These are phyloP conservation scores for Hemaris fuciformis DNA, from an alignment of 2,888 invertebrate genomes.

Conservation along the genomic window DNA sequence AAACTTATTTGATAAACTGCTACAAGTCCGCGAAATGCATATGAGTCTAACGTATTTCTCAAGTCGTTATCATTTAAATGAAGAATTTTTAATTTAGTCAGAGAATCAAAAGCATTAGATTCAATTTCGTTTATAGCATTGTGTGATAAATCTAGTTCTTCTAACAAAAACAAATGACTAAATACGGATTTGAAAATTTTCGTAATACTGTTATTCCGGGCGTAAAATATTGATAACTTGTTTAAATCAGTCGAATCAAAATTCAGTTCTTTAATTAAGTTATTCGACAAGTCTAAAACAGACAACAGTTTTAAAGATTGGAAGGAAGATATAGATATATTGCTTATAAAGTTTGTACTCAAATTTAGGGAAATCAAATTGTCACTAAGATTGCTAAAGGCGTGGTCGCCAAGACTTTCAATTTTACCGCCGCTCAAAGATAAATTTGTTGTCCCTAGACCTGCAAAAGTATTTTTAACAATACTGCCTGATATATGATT, in stretches of 20 bases:
- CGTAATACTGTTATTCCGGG: conserved; percentile 16
- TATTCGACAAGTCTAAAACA: conserved; percentile 17
- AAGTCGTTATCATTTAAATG: conserved; percentile 20
- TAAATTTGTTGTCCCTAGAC: conserved; percentile 13
- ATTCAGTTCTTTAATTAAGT: conserved; percentile 11
- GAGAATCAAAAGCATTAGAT: conserved; percentile 17
- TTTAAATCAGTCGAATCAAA: conserved; percentile 9
- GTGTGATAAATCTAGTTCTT: conserved; percentile 15
- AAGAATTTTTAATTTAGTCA: conserved; percentile 17
- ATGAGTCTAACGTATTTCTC: conserved; percentile 9
- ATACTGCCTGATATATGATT: conserved; percentile 15
- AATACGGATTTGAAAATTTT: conserved; percentile 17
- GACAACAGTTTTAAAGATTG: conserved; percentile 3
- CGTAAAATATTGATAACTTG: conserved; percentile 11
- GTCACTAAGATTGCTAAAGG: conserved; percentile 1
- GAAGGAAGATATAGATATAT: conserved; percentile 17
- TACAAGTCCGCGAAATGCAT: conserved; percentile 19
- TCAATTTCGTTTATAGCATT: conserved; percentile 20
- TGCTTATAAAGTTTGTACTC: conserved; percentile 12
- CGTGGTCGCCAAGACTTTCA: conserved; percentile 1
- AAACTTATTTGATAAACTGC: conserved; percentile 15
- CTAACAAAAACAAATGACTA: conserved; percentile 8
- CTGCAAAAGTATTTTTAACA: conserved; percentile 14
- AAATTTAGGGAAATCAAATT: conserved; percentile 15
- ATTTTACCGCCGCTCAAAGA: conserved; percentile 14